These are phyloP conservation scores for Lepilemur septentrionalis DNA, from an alignment of 2,797 vertebrate species.

Conservation along the genomic window DNA sequence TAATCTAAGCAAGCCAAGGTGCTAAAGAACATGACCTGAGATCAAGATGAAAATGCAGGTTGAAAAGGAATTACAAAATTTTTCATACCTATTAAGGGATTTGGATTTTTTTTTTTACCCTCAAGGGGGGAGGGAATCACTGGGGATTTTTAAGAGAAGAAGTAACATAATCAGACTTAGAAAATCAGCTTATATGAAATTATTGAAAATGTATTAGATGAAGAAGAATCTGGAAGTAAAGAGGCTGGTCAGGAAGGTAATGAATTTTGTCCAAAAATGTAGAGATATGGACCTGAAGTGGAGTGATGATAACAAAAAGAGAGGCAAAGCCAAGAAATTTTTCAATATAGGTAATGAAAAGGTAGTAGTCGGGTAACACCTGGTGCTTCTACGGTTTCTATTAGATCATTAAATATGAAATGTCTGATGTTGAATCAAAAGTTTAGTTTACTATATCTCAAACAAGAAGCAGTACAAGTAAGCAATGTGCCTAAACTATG, in stretches of 20 bases:
- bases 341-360: neutral
- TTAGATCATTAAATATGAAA: too few relatives aligned
- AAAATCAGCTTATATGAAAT: neutral
- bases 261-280: neutral
- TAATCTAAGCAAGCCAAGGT: neutral
- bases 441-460: too few relatives aligned
- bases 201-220: slow-evolving; percentile 1
- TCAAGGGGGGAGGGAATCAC: neutral
- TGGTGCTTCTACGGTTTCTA: neutral
- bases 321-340: neutral
- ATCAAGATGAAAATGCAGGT: neutral
- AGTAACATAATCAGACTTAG: slow-evolving; percentile 31
- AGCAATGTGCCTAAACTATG: too few relatives aligned
- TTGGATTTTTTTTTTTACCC: neutral
- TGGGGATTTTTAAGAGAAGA: neutral
- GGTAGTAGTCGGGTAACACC: neutral
- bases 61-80: neutral
- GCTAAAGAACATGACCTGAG: neutral
- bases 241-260: neutral
- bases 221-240: neutral
- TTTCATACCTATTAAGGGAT: neutral
- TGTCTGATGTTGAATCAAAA: too few relatives aligned
- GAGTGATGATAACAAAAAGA: neutral
- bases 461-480: too few relatives aligned
- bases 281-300: neutral